phyloP scores from a whole-genome alignment of 2,797 vertebrate species.

The Malacoctenus gilli region DNA sequence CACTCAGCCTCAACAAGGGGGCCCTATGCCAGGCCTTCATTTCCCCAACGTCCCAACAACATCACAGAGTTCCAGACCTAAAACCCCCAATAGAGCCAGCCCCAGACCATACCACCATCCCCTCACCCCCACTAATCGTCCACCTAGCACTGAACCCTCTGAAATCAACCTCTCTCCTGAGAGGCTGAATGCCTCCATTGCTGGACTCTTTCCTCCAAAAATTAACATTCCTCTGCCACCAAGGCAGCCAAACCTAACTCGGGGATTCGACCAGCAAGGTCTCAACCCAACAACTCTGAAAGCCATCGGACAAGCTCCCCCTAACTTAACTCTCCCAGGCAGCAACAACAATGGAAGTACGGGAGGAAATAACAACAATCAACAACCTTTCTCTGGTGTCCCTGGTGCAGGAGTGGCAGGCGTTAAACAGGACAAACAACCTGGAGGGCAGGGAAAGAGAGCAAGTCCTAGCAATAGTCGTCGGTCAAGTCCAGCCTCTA shows the following conservation, averaged over 20 bases:
- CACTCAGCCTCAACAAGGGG: slow-evolving; percentile 83
- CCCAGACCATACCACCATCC: slow-evolving; percentile 97
- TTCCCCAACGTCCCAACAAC: slow-evolving; percentile 90
- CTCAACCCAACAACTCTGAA: slow-evolving; percentile 98
- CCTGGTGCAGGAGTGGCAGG: slow-evolving; percentile 82
- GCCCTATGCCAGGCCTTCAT: slow-evolving; percentile 88
- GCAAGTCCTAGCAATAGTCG: slow-evolving; percentile 96
- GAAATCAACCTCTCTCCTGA: slow-evolving; percentile 99
- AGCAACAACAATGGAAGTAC: slow-evolving; percentile 79
- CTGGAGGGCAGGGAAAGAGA: slow-evolving; percentile 86
- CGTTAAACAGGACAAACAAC: slow-evolving; percentile 89
- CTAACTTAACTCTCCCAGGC: slow-evolving; percentile 82
- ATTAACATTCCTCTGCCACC: slow-evolving; percentile 99
- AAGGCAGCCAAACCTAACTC: slow-evolving; percentile 89
- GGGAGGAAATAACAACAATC: slow-evolving; percentile 79
- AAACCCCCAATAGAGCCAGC: slow-evolving; percentile 97
- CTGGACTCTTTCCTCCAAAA: slow-evolving; percentile 97
- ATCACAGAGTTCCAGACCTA: slow-evolving; percentile 95
- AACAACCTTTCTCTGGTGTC: slow-evolving; percentile 79
- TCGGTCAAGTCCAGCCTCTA: slow-evolving; percentile 93
- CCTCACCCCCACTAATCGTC: slow-evolving; percentile 96
- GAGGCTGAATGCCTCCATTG: slow-evolving; percentile 97
- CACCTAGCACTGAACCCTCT: slow-evolving; percentile 97
- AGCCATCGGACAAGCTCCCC: slow-evolving; percentile 97
- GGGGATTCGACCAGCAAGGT: slow-evolving; percentile 98